Evolutionary conservation across 1,140 invertebrate species (phyloP).

Genomic region (Paraescarpia echinospica): DNA sequence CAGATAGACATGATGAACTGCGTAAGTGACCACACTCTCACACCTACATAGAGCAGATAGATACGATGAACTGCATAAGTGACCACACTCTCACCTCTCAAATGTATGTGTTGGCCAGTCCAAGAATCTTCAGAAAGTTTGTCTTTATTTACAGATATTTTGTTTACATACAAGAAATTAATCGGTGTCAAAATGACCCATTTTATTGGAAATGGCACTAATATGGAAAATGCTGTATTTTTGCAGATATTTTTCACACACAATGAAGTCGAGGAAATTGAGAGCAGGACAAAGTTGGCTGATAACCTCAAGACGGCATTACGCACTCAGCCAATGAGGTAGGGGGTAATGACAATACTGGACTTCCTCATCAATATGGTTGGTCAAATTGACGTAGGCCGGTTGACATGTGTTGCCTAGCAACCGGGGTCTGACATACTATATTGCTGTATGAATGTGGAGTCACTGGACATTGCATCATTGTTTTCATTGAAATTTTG

Average conservation of each 20-base stretch:
- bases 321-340: conserved; percentile 86
- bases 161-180: neutral
- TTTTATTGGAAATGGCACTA: neutral
- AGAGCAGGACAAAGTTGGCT: conserved; percentile 72
- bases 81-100: too few relatives aligned
- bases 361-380: neutral
- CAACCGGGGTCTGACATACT: too few relatives aligned
- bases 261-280: conserved; percentile 66
- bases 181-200: neutral
- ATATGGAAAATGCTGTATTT: neutral
- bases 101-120: too few relatives aligned
- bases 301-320: conserved; percentile 91
- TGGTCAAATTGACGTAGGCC: neutral
- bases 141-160: neutral
- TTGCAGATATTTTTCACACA: conserved; percentile 60
- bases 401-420: too few relatives aligned
- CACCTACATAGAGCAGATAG: too few relatives aligned
- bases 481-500: too few relatives aligned
- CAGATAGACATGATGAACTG: too few relatives aligned
- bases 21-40: too few relatives aligned
- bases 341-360: neutral
- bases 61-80: too few relatives aligned
- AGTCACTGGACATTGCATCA: too few relatives aligned
- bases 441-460: too few relatives aligned
- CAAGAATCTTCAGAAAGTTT: too few relatives aligned